These are phyloP conservation scores for Ciona savignyi DNA, from an alignment of 23 tunicate species.

Conservation along the genomic window DNA sequence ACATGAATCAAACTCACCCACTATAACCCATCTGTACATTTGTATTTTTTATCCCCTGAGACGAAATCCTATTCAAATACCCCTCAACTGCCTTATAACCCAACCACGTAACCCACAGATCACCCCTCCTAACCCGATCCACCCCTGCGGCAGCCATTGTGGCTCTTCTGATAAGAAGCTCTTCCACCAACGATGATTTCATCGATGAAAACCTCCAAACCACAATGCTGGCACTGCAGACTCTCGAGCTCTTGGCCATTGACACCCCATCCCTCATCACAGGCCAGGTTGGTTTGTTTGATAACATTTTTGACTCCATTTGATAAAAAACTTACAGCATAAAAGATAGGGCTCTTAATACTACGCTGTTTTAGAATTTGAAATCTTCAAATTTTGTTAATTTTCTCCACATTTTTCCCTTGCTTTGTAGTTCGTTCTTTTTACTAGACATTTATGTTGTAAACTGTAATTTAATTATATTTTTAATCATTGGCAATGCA, in stretches of 20 bases:
- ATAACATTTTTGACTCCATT: not conserved
- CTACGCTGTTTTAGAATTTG: too few species aligned
- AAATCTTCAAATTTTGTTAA: too few species aligned
- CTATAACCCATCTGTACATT: not conserved
- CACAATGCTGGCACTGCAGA: conserved; percentile 33
- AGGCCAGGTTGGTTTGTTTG: conserved; percentile 31
- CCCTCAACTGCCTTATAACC: too few species aligned
- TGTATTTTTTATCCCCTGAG: not conserved
- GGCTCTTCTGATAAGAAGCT: conserved; percentile 44
- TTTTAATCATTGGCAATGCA: too few species aligned
- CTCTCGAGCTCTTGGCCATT: conserved; percentile 71
- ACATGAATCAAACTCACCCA: not conserved
- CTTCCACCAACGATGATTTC: conserved; percentile 21
- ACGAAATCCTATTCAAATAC: too few species aligned
- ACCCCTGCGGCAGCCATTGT: conserved; percentile 52
- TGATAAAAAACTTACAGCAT: not conserved
- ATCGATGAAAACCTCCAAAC: conserved; percentile 57
- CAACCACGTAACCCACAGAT: too few species aligned
- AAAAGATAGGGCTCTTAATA: too few species aligned
- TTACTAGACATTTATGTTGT: too few species aligned
- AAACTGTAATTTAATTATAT: not conserved
- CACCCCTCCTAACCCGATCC: conserved; percentile 27
- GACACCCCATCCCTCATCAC: conserved; percentile 46
- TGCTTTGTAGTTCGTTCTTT: too few species aligned
- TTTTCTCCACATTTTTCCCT: too few species aligned